A percentile compares a stretch with the other conserved stretches of the same genome.
These are phyloP conservation scores for Mechanitis messenoides DNA, from an alignment of 2,888 invertebrate genomes.

Conservation along the genomic window DNA sequence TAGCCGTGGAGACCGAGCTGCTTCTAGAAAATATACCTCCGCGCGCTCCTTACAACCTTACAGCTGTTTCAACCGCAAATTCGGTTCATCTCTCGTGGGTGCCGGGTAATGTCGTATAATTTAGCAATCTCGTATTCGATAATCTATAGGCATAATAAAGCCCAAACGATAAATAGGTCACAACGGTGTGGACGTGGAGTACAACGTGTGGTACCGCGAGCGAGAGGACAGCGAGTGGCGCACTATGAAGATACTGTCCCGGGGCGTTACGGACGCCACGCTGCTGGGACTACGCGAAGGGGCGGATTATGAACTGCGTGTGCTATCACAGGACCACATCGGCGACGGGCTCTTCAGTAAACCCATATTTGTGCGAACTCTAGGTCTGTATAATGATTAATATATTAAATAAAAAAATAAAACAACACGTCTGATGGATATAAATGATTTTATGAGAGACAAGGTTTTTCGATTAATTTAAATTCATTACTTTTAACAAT, in stretches of 20 bases:
- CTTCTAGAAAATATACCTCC: constrained; percentile 91
- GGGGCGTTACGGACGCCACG: constrained; percentile 85
- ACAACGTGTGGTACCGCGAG: constrained; percentile 90
- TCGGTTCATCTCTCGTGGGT: constrained; percentile 89
- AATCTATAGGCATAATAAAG: no score
- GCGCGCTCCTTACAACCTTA: constrained; percentile 92
- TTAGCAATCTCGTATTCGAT: no score
- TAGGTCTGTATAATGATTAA: constrained; percentile 42
- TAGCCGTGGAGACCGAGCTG: constrained; percentile 86
- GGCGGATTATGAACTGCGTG: constrained; percentile 92
- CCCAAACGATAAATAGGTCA: constrained; percentile 71
- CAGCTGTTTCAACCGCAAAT: constrained; percentile 82
- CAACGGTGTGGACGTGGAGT: constrained; percentile 85
- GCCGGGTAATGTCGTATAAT: constrained; percentile 67
- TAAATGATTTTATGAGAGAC: neutral
- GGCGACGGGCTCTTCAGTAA: constrained; percentile 95
- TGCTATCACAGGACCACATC: constrained; percentile 87
- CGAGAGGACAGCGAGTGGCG: constrained; percentile 88
- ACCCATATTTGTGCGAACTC: constrained; percentile 84
- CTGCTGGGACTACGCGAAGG: constrained; percentile 85
- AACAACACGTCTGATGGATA: no score
- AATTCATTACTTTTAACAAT: neutral
- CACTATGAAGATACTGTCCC: constrained; percentile 84
- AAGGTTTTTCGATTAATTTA: neutral
- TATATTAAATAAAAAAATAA: neutral